Evolutionary conservation across 1,140 invertebrate genomes (phyloP).

Genomic region (Scaptodrosophila lebanonensis): DNA sequence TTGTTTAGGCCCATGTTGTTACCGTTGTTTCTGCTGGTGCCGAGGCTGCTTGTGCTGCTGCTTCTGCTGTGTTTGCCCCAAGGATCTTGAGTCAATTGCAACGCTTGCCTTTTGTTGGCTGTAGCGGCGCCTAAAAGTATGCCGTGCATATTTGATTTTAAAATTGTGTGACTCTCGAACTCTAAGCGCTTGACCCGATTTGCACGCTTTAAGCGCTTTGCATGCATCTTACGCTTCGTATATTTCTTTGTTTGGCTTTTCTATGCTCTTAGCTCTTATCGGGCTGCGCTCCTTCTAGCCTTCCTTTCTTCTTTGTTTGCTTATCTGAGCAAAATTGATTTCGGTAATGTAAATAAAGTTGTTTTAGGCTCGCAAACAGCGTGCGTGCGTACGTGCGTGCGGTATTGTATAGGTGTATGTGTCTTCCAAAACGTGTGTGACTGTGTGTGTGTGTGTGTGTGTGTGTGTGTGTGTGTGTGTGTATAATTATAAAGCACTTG

Average conservation of each 20-base stretch:
- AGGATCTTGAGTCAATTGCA: slow-evolving; percentile 69
- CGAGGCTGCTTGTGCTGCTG: background rate
- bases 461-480: slow-evolving; percentile 1
- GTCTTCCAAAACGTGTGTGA: slow-evolving; percentile 16
- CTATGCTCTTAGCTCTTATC: slow-evolving; percentile 3
- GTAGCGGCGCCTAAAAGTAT: slow-evolving; percentile 12
- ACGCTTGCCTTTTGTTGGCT: no score
- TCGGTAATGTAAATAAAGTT: slow-evolving; percentile 42
- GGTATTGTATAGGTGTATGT: no score
- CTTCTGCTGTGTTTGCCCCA: slow-evolving; percentile 55
- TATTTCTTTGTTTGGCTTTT: slow-evolving; percentile 43
- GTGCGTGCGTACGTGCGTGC: slow-evolving; percentile 25
- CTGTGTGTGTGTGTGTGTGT: slow-evolving; percentile 2
- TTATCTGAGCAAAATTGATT: slow-evolving; percentile 64
- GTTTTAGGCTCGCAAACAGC: background rate
- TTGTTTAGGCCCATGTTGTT: no score
- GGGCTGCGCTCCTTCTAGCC: slow-evolving; percentile 14
- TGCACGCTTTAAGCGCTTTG: slow-evolving; percentile 14
- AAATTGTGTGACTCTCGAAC: slow-evolving; percentile 34
- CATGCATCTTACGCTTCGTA: background rate
- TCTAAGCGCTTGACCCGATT: slow-evolving; percentile 27
- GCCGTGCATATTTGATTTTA: slow-evolving; percentile 67
- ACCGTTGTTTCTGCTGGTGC: no score
- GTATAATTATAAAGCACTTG: slow-evolving; percentile 28
- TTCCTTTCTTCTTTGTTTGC: slow-evolving; percentile 35